phyloP scores from a whole-genome alignment of 2,888 invertebrate species.

The Allacma fusca region DNA sequence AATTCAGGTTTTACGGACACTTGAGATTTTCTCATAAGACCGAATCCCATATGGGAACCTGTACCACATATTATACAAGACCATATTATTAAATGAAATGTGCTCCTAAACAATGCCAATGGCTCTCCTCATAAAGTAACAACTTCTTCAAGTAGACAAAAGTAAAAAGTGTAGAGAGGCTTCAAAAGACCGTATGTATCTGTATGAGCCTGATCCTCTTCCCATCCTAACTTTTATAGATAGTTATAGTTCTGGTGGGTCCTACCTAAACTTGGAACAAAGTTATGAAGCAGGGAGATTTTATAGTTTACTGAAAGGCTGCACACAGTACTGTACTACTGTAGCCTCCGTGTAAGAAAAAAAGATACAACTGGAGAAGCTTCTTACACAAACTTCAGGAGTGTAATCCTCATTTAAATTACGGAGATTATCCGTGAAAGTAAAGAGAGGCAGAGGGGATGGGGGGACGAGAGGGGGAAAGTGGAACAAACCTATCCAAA shows the following conservation, averaged over 20 bases:
- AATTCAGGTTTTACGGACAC: not conserved
- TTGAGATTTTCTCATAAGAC: not conserved
- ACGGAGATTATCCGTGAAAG: conserved; percentile 14
- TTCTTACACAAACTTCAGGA: too few relatives aligned
- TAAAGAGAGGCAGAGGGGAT: not conserved
- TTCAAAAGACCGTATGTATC: too few relatives aligned
- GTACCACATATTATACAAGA: not conserved
- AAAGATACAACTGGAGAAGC: too few relatives aligned
- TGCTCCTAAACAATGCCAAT: not conserved
- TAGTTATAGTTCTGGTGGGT: too few relatives aligned
- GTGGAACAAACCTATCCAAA: conserved; percentile 31
- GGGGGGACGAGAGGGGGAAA: conserved; percentile 16
- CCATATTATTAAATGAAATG: conserved; percentile 8
- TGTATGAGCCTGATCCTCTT: too few relatives aligned
- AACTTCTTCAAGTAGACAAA: not conserved
- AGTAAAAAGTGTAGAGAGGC: too few relatives aligned
- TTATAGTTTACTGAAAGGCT: not conserved
- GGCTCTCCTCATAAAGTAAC: not conserved
- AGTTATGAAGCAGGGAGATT: not conserved
- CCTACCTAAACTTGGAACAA: not conserved
- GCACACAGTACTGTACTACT: too few relatives aligned
- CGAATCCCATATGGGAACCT: not conserved
- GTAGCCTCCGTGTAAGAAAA: too few relatives aligned
- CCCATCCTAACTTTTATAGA: too few relatives aligned
- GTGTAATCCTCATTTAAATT: conserved; percentile 9